These are phyloP conservation scores for Danio rerio DNA, from an alignment of 2,113 vertebrate species.

Conservation along the genomic window GRCz12tu NC_133195.1:53496001-53496500, in stretches of 20 bases:
- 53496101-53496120: background rate
- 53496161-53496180: conserved; percentile 65
- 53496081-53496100: background rate
- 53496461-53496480: no score
- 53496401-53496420: no score
- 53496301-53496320: conserved; percentile 44
- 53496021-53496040: conserved; percentile 15
- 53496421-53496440: no score
- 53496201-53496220: conserved; percentile 59
- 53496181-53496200: conserved; percentile 60
- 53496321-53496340: background rate
- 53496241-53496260: conserved; percentile 64
- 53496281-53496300: background rate
- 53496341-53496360: no score
- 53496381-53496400: no score
- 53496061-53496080: background rate
- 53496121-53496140: conserved; percentile 49
- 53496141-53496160: conserved; percentile 49
- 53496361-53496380: no score
- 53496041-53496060: background rate
- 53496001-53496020: background rate
- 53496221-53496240: conserved; percentile 67
- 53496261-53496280: background rate
- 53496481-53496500: no score
- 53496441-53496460: no score